phyloP scores from a whole-genome alignment of 2,113 vertebrate genomes.

The Crypturellus undulatus region DNA sequence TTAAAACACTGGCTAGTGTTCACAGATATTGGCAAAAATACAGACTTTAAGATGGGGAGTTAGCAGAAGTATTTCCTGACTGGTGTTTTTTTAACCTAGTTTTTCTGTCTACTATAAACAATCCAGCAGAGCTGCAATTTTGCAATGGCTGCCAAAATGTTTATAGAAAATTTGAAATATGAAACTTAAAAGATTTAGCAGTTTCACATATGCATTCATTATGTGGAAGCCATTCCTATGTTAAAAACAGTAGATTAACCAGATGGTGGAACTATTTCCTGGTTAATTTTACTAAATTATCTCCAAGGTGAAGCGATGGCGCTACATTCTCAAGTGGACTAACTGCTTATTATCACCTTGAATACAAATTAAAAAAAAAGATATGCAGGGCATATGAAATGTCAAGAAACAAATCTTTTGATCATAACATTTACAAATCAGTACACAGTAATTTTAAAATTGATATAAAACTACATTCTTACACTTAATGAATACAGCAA shows the following conservation, averaged over 20 bases:
- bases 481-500: background rate
- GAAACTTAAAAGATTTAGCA: constrained; percentile 43
- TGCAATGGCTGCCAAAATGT: constrained; percentile 44
- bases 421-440: background rate
- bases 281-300: constrained; percentile 27
- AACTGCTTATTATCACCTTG: background rate
- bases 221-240: constrained; percentile 40
- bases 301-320: background rate
- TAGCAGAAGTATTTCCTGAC: constrained; percentile 67
- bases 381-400: background rate
- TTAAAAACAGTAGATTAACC: constrained; percentile 25
- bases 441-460: background rate
- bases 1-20: constrained; percentile 14
- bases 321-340: background rate
- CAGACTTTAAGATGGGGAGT: constrained; percentile 27
- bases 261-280: constrained; percentile 53
- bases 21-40: constrained; percentile 34
- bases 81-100: constrained; percentile 53
- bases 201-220: constrained; percentile 38
- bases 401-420: background rate
- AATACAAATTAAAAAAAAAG: background rate
- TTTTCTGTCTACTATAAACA: constrained; percentile 63
- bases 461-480: background rate
- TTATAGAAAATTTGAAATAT: constrained; percentile 48
- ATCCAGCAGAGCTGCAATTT: background rate